Conservation (phyloP, 2,113 vertebrate species). For the Apteryx owenii region DNA sequence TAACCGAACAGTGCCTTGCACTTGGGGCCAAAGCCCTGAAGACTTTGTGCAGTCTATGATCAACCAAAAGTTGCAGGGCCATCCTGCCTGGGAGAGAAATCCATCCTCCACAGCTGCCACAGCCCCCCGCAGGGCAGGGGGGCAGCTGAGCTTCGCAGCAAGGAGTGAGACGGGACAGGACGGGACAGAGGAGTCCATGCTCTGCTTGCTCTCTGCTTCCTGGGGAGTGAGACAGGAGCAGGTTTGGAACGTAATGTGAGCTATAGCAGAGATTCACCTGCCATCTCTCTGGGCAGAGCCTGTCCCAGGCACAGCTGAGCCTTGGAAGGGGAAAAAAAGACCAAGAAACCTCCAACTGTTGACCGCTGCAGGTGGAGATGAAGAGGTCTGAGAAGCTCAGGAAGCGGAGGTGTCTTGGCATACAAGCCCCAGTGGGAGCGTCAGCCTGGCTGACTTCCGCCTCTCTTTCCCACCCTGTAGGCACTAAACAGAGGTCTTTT, state of each 20-base stretch:
- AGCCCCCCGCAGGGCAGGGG: fast-evolving
- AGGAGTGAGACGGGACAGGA: neutral
- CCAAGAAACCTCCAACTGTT: no score
- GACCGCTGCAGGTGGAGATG: neutral
- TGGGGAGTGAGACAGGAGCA: neutral
- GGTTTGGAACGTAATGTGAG: neutral
- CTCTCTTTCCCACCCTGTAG: neutral
- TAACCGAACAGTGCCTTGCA: neutral
- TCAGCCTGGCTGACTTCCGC: neutral
- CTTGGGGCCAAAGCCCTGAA: neutral
- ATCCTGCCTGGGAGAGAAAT: fast-evolving
- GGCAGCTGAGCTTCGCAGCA: neutral
- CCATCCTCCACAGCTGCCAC: fast-evolving
- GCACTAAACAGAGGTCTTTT: neutral
- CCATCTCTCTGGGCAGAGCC: neutral
- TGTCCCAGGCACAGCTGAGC: neutral
- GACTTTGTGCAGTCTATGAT: fast-evolving
- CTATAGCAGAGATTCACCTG: neutral
- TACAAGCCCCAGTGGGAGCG: neutral
- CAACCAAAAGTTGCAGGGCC: neutral
- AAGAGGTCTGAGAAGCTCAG: neutral
- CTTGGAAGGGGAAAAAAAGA: neutral
- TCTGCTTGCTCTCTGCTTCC: neutral
- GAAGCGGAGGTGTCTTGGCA: neutral
- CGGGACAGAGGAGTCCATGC: fast-evolving